Conservation (phyloP, 1,140 invertebrate species). For the Drosophila saltans region DNA sequence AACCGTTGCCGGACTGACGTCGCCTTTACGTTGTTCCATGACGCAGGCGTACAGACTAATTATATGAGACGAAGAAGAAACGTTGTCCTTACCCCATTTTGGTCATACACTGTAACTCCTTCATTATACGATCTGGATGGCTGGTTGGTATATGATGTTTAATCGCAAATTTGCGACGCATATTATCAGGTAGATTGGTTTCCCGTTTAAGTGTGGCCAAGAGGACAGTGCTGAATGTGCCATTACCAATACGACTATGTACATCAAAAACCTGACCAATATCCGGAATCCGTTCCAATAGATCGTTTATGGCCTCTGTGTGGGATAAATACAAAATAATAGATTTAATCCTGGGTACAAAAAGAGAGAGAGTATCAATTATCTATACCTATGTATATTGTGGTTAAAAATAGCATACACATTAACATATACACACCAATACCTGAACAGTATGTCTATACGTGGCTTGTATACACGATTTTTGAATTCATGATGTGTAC, state of each 20-base stretch:
- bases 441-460: slow-evolving; percentile 15
- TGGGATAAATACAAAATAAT: slow-evolving; percentile 18
- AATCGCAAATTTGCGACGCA: slow-evolving; percentile 88
- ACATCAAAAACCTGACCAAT: slow-evolving; percentile 87
- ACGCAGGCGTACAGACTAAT: slow-evolving; percentile 47
- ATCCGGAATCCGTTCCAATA: slow-evolving; percentile 85
- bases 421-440: slow-evolving; percentile 23
- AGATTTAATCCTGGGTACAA: slow-evolving; percentile 8
- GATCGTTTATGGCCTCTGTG: slow-evolving; percentile 84
- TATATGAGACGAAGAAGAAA: background rate
- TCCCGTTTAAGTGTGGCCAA: slow-evolving; percentile 87
- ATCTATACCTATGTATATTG: slow-evolving; percentile 14
- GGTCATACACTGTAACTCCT: slow-evolving; percentile 90
- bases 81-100: slow-evolving; percentile 87
- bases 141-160: slow-evolving; percentile 93
- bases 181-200: slow-evolving; percentile 82
- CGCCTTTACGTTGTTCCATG: slow-evolving; percentile 43
- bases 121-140: slow-evolving; percentile 89
- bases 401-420: slow-evolving; percentile 46
- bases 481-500: background rate
- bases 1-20: slow-evolving; percentile 61
- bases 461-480: slow-evolving; percentile 1
- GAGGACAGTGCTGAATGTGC: slow-evolving; percentile 93
- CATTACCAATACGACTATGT: slow-evolving; percentile 89
- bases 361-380: background rate